Base-by-base conservation (phyloP, 2,113 vertebrate genomes). In the Salvelinus sp. region DNA sequence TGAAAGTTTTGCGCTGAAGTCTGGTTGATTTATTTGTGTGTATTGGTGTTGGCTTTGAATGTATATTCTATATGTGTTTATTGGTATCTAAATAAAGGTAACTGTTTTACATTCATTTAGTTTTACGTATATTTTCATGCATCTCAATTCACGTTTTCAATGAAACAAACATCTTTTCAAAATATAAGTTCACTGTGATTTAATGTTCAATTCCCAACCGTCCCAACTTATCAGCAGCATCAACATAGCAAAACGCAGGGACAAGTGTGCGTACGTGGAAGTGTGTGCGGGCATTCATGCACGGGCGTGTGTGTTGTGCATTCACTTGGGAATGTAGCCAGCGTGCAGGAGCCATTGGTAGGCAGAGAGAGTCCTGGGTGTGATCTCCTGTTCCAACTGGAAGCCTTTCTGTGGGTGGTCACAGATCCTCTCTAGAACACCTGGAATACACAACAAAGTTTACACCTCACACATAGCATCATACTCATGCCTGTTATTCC, bases 321-420 rank as follows among this genome's bases (percentile, higher is more conserved):
- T 74, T 77, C 74, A 84, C 70, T 82, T 76, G 54, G 67, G 62
- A 1, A 1, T 65, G 76, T 84, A 83, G 18, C 76, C 83, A 38
- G 79, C 70, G 30, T 76, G 57, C 12, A 86, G 50, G 57, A 88
- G 62, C 77, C 84, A 80, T 10, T 78, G 48, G 54, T 83, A 85
- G 63, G 78, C 78, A 9, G 38, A 48, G 5, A 79, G 23, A 48
- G 60, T 76, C 20, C 79, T 72, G 14, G 69, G 50, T 12, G 75
- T 66, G 20, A 85, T 75, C 58, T 83, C 76, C 76, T 82, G 85
- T 65, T 86, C 63, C 25, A 87, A 72, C 62, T 88, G 83, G 50
- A 79, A 81, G 25, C 81, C 82, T 72, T 74, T 81, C 23, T 57
- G 54, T 12, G 78, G 83, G 72, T 78, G 80, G 70, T 85, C 79